Evolutionary conservation across 2,888 invertebrate species (phyloP).

Genomic region (Temnothorax rugatulus): DNA sequence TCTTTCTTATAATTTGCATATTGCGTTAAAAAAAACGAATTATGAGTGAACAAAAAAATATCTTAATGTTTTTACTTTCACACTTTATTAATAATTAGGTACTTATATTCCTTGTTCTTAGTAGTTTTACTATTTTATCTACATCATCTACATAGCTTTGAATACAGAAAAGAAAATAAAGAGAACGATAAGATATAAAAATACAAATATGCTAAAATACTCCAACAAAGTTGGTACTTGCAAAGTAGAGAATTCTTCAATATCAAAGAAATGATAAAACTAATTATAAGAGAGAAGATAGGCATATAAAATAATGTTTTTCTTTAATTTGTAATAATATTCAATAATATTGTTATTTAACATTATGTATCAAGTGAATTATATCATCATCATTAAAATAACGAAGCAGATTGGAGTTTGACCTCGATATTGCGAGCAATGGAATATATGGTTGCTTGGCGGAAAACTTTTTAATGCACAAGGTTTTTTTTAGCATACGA

Average conservation of each 20-base stretch:
- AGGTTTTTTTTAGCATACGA: constrained; percentile 20
- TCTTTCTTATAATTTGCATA: neutral
- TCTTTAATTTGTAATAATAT: neutral
- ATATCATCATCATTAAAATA: neutral
- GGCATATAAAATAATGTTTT: neutral
- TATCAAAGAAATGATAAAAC: neutral
- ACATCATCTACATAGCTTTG: neutral
- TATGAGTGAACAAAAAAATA: neutral
- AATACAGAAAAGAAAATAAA: neutral
- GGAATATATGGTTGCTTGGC: constrained; percentile 17
- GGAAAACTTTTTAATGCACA: constrained; percentile 24
- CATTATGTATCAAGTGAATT: constrained; percentile 14
- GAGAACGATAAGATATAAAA: neutral
- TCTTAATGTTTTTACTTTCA: neutral
- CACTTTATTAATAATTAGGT: neutral
- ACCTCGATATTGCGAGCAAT: neutral
- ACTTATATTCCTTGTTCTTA: neutral
- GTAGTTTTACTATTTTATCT: neutral
- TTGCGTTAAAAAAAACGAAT: neutral
- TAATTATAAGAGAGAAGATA: neutral
- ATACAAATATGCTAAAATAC: neutral
- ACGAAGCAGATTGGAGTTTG: neutral
- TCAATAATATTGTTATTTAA: neutral
- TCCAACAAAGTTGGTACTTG: neutral
- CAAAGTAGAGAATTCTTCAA: neutral